phyloP scores from a whole-genome alignment of 2,797 vertebrate genomes.

The Gymnothorax javanicus region DNA sequence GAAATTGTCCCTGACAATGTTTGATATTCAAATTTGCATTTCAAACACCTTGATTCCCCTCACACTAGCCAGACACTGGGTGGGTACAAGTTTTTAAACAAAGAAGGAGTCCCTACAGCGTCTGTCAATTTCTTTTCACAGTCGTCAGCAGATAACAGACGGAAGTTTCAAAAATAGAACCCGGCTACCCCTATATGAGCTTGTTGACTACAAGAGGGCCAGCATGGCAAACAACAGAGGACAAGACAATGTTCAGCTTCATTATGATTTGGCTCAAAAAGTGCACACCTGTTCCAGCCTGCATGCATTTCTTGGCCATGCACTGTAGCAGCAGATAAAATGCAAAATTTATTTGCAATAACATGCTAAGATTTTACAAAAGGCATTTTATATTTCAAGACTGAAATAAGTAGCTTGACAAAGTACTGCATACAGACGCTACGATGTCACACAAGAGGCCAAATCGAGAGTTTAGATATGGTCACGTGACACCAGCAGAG shows the following conservation, averaged over 20 bases:
- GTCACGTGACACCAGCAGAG: background rate
- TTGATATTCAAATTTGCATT: conserved; percentile 4
- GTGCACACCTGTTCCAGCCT: background rate
- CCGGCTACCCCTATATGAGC: background rate
- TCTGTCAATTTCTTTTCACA: background rate
- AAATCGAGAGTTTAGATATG: background rate
- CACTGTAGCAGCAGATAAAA: background rate
- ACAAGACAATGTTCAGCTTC: background rate
- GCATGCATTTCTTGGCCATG: background rate
- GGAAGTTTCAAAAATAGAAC: conserved; percentile 12
- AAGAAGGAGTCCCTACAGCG: background rate
- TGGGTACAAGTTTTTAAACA: background rate
- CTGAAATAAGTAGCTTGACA: background rate
- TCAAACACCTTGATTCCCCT: conserved; percentile 3
- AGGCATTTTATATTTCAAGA: background rate
- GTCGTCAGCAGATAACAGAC: background rate
- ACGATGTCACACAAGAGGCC: background rate
- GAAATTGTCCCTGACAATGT: background rate
- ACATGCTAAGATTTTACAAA: background rate
- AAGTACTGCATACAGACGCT: background rate
- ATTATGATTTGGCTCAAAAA: conserved; percentile 2
- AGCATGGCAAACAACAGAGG: background rate
- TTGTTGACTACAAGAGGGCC: background rate
- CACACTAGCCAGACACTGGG: background rate
- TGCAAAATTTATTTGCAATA: background rate